Base-by-base conservation (phyloP, 2,113 vertebrate genomes). In the Hydrochoerus hydrochaeris region DNA sequence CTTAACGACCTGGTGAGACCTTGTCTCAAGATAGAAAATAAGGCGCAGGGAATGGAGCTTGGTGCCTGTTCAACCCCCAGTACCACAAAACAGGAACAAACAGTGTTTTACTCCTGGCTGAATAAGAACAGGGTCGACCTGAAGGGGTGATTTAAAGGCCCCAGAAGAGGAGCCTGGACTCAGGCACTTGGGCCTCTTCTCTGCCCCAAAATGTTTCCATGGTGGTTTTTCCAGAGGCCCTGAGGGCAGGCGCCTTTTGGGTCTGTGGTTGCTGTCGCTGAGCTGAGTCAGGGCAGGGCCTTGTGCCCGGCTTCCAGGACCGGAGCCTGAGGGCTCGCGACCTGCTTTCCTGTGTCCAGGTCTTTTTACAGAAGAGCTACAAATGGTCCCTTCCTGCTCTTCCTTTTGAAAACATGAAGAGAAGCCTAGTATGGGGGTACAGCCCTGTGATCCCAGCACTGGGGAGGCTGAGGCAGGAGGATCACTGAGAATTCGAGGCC, bases 341-440 rank as follows among this genome's bases (percentile, higher is more conserved):
- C 80, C 83, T 58, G 83, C 81, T 96, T 96, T 90, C 82, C 63
- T 95, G 89, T 83, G 67, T 77, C 62, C 57, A 44, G 38, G 6
- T 84, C 67, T 91, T 94, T 71, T 91, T 80, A 89, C 3, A 54
- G 82, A 57, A 89, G 67, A 32, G 10, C 93, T 88, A 89, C 65
- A 73, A 73, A 67, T 67, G 58, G 46, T 49, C 44, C 54, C 26
- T 95, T 83, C 32, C 80, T 84, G 41, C 35, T 85, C 7, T 81
- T 77, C 63, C 44, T 63, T 85, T 95, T 96, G 90, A 83, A 89
- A 88, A 75, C 52, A 63, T 11, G 14, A 67, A 67, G 69, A 69
- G 67, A 38, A 38, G 35, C 35, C 67, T 38, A n/a, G 35, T 8
- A 9, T 20, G 35, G 67, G n/a, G 63, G 6, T 67, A 13, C 30